phyloP scores from a whole-genome alignment of 2,113 vertebrate genomes.

The Enhydra lutris region DNA sequence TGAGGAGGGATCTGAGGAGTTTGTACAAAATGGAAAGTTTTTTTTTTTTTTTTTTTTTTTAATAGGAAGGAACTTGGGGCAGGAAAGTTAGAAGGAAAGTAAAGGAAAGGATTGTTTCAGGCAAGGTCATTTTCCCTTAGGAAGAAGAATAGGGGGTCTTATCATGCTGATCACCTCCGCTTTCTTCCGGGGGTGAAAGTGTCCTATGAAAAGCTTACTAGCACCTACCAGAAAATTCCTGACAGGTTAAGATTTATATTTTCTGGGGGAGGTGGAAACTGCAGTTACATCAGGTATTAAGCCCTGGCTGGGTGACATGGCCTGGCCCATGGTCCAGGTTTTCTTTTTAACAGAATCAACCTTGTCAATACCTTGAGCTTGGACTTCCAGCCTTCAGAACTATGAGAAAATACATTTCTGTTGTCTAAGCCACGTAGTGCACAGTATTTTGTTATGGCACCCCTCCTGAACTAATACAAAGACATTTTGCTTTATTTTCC shows the following conservation, averaged over 20 bases:
- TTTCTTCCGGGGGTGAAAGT: neutral
- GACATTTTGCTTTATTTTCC: slow-evolving; percentile 22
- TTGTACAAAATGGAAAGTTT: neutral
- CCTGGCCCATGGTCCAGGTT: neutral
- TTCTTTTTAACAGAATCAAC: neutral
- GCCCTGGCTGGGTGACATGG: neutral
- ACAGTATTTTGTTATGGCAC: neutral
- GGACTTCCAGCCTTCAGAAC: neutral
- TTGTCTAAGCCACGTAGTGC: neutral
- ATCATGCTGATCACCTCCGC: neutral
- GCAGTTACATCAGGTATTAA: neutral
- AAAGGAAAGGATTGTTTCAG: neutral
- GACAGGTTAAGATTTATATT: neutral
- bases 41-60: neutral
- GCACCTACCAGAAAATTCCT: neutral
- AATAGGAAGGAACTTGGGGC: neutral
- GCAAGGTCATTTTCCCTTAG: neutral
- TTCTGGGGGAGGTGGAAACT: neutral
- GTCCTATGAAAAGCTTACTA: neutral
- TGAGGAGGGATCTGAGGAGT: neutral
- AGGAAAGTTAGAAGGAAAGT: neutral
- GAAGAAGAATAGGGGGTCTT: neutral
- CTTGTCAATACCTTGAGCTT: neutral
- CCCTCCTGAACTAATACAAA: neutral
- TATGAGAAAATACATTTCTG: neutral